phyloP scores from a whole-genome alignment of 1,140 invertebrate genomes.

The Drosophila kohkoa region DNA sequence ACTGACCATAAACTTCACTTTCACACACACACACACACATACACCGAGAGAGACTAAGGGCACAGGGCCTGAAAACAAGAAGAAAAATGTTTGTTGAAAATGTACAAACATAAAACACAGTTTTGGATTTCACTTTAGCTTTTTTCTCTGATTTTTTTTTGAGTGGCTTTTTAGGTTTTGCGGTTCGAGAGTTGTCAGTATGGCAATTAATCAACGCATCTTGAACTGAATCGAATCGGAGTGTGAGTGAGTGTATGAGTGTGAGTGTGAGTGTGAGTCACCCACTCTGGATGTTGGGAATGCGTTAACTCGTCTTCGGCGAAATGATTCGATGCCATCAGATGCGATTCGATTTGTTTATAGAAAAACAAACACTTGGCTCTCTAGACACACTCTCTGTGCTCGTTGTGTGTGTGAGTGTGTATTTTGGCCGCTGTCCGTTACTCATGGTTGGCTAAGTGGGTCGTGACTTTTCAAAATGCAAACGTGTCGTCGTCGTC shows the following conservation, averaged over 20 bases:
- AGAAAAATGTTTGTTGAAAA: slow-evolving; percentile 82
- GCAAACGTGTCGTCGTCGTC: slow-evolving; percentile 75
- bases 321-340: slow-evolving; percentile 38
- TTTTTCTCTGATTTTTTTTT: slow-evolving; percentile 48
- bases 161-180: slow-evolving; percentile 71
- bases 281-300: slow-evolving; percentile 25
- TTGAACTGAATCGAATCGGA: slow-evolving; percentile 47
- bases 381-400: slow-evolving; percentile 19
- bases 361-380: slow-evolving; percentile 79
- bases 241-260: slow-evolving; percentile 22
- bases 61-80: slow-evolving; percentile 27
- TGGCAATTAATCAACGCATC: slow-evolving; percentile 82
- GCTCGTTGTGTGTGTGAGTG: slow-evolving; percentile 33
- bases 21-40: slow-evolving; percentile 29
- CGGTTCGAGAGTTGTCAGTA: slow-evolving; percentile 69
- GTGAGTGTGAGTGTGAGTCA: slow-evolving; percentile 40
- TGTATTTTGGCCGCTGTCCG: slow-evolving; percentile 66
- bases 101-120: slow-evolving; percentile 71
- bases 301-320: slow-evolving; percentile 37
- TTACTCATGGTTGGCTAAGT: slow-evolving; percentile 82
- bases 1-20: slow-evolving; percentile 60
- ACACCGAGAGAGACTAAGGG: neutral
- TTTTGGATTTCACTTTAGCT: slow-evolving; percentile 72
- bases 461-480: slow-evolving; percentile 83
- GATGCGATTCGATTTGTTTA: slow-evolving; percentile 68